phyloP scores from a whole-genome alignment of 2,888 invertebrate genomes.

The Drosophila sordidapex region DNA sequence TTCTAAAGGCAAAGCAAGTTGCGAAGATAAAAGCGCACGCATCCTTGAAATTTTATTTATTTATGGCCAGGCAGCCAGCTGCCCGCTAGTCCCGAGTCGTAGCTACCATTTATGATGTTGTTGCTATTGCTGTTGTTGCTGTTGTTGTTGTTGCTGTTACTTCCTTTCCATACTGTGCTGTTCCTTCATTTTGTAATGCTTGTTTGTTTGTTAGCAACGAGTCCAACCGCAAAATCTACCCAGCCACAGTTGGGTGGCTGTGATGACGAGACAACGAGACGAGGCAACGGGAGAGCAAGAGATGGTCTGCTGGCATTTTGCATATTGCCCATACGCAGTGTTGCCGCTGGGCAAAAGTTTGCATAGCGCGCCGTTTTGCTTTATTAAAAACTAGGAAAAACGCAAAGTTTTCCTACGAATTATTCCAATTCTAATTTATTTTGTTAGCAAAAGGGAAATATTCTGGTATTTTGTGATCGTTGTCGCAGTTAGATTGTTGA shows the following conservation, averaged over 20 bases:
- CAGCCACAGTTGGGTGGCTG: slow-evolving; percentile 21
- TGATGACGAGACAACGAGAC: slow-evolving; percentile 16
- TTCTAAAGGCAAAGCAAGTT: slow-evolving; percentile 64
- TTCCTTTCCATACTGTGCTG: slow-evolving; percentile 37
- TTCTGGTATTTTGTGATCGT: slow-evolving; percentile 75
- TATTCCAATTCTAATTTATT: slow-evolving; percentile 81
- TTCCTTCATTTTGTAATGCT: slow-evolving; percentile 59
- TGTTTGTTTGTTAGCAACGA: slow-evolving; percentile 73
- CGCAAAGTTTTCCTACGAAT: slow-evolving; percentile 67
- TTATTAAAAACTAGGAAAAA: slow-evolving; percentile 76
- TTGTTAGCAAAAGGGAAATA: slow-evolving; percentile 71
- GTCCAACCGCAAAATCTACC: slow-evolving; percentile 75
- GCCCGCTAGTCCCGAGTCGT: slow-evolving; percentile 19
- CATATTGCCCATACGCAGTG: slow-evolving; percentile 79
- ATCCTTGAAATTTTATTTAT: slow-evolving; percentile 81
- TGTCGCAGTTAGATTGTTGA: slow-evolving; percentile 76
- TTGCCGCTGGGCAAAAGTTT: slow-evolving; percentile 73
- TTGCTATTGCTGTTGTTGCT: slow-evolving; percentile 4
- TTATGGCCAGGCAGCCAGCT: slow-evolving; percentile 59
- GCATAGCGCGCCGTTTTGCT: slow-evolving; percentile 69
- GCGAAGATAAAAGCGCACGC: slow-evolving; percentile 78
- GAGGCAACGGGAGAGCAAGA: not conserved
- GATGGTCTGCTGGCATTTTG: slow-evolving; percentile 66
- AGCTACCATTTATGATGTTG: slow-evolving; percentile 19
- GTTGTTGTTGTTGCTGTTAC: not conserved